A percentile compares a stretch with the other conserved stretches of the same genome.
phyloP scores from a whole-genome alignment of 2,888 invertebrate genomes.

The Carpatolechia fugitivella region DNA sequence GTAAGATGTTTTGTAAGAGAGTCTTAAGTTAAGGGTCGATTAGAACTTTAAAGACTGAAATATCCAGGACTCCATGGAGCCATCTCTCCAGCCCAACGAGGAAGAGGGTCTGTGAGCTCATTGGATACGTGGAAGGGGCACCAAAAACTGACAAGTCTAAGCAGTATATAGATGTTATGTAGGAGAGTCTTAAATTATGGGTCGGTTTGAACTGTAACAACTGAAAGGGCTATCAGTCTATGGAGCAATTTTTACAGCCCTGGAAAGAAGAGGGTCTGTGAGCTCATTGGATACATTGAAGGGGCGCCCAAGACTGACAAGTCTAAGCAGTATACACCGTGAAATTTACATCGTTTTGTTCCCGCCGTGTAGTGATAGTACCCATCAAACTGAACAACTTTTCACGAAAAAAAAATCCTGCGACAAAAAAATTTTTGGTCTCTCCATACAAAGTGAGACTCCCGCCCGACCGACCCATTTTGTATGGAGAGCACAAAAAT shows the following conservation, averaged over 20 bases:
- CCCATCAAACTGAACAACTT: too few species aligned
- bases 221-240: conserved; percentile 72
- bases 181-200: conserved; percentile 16
- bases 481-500: too few species aligned
- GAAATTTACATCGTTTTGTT: too few species aligned
- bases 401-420: too few species aligned
- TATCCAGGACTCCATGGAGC: conserved; percentile 77
- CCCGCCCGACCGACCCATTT: too few species aligned
- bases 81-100: conserved; percentile 83
- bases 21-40: conserved; percentile 32
- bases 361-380: too few species aligned
- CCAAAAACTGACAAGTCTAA: conserved; percentile 66
- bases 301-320: conserved; percentile 69
- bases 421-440: too few species aligned
- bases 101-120: conserved; percentile 79
- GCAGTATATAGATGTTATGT: conserved; percentile 64
- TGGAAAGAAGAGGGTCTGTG: conserved; percentile 80
- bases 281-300: conserved; percentile 82
- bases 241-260: conserved; percentile 83
- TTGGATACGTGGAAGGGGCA: conserved; percentile 81
- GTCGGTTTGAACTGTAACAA: conserved; percentile 69
- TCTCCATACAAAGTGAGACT: too few species aligned
- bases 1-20: conserved; percentile 41
- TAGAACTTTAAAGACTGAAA: conserved; percentile 75
- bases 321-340: conserved; percentile 78